Evolutionary conservation across 2,113 vertebrate genomes (phyloP), one percentile per base, ranked within the genome.

Genomic region (Lonchura striata): DNA sequence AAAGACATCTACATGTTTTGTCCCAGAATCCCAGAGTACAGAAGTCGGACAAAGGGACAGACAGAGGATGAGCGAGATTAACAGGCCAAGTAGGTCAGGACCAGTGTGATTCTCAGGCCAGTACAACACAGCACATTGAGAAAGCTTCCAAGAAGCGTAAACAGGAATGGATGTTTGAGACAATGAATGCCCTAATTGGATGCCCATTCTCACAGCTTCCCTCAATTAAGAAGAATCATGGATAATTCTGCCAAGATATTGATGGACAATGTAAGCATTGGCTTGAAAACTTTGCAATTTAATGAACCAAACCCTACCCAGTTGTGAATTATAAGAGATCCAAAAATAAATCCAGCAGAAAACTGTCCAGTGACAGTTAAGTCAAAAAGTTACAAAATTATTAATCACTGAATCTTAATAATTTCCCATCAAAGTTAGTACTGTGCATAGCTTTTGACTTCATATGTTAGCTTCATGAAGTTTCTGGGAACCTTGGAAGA

Each of bases 181-280:
- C 94, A 97, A 97, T 96, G 91, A 93, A 94, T 94, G 95, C 64
- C 88, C 92, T 97, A 97, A 97, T 96, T 96, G 96, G 96, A 94
- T 88, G 95, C 41, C 88, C 94, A 96, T 96, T 96, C 95, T 97
- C 95, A 97, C 80, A 7, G 72, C 88, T 96, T 94, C 94, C 92
- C 88, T 94, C 92, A 97, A 95, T 97, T 97, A 97, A 68, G 83
- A 82, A 86, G 94, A 92, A 95, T 94, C 83, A 21, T 86, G 88
- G 92, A 92, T 83, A 94, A 94, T 81, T 96, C 88, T 97, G 92
- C 96, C 96, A 96, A 95, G 92, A 96, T 97, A 95, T 94, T 92
- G 94, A 94, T 95, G 95, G 92, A 97, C 94, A 97, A 91, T 96
- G 95, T 64, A 97, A 92, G 94, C 96, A 92, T 60, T 97, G 94